phyloP scores from a whole-genome alignment of 37 sponge, comb jelly and placozoan genomes.

The Bolinopsis microptera region DNA sequence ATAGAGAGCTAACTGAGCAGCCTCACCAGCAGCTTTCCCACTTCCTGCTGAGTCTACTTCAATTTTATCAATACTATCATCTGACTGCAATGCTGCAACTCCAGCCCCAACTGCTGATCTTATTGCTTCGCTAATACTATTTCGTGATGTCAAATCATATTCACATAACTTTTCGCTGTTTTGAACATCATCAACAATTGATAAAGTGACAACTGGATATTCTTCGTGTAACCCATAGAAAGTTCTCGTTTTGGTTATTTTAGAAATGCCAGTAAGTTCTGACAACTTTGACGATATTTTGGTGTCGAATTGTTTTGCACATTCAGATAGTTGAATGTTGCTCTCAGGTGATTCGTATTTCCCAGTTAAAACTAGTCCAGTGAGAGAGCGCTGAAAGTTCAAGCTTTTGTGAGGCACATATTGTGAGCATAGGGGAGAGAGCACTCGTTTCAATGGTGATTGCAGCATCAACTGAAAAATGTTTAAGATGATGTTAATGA shows the following conservation, averaged over 20 bases:
- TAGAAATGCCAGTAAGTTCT: not conserved
- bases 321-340: not conserved
- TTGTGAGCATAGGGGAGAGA: not conserved
- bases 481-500: no score
- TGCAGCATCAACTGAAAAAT: not conserved
- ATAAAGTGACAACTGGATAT: not conserved
- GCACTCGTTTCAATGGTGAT: not conserved
- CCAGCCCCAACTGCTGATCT: conserved; percentile 28
- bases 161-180: not conserved
- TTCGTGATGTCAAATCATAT: conserved; percentile 17
- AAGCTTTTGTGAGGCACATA: not conserved
- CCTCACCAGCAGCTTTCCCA: conserved; percentile 78
- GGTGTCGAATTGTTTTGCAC: conserved; percentile 17
- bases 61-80: not conserved
- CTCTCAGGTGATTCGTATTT: not conserved
- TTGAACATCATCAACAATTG: not conserved
- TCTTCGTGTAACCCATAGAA: conserved; percentile 27
- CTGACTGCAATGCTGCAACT: not conserved
- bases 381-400: not conserved
- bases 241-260: not conserved
- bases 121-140: not conserved
- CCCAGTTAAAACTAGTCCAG: conserved; percentile 15
- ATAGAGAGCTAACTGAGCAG: conserved; percentile 70
- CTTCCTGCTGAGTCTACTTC: conserved; percentile 22
- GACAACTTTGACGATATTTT: conserved; percentile 8